Conservation (phyloP, 2,113 vertebrate genomes). For the Mola mola region DNA sequence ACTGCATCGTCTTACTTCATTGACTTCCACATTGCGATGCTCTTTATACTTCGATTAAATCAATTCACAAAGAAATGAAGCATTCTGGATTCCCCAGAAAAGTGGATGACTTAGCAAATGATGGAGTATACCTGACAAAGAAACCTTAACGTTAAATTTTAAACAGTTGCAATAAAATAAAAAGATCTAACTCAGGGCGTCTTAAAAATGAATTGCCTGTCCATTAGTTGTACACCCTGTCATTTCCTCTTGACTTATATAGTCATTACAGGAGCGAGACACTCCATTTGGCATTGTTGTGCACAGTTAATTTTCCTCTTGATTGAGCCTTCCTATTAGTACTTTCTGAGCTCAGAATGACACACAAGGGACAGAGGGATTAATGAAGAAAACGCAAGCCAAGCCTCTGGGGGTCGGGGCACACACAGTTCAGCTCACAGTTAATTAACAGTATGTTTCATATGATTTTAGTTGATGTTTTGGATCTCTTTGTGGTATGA, state of each 20-base stretch:
- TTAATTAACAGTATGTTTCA: constrained; percentile 66
- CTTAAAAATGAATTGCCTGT: constrained; percentile 35
- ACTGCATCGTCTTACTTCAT: neutral
- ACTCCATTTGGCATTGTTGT: constrained; percentile 70
- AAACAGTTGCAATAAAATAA: constrained; percentile 25
- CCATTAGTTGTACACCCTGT: constrained; percentile 43
- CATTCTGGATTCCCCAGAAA: too few species aligned
- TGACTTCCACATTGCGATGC: too few species aligned
- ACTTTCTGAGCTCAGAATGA: constrained; percentile 26
- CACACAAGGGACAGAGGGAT: constrained; percentile 29
- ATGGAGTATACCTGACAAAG: too few species aligned
- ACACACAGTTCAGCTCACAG: constrained; percentile 43
- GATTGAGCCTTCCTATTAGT: constrained; percentile 64
- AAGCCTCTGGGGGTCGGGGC: constrained; percentile 32
- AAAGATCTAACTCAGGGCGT: constrained; percentile 37
- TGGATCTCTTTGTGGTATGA: constrained; percentile 33
- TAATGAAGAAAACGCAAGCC: constrained; percentile 36
- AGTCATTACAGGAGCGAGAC: constrained; percentile 61
- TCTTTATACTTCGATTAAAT: too few species aligned
- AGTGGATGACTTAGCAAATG: too few species aligned
- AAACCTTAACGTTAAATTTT: constrained; percentile 10
- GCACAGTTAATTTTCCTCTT: constrained; percentile 71
- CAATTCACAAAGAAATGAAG: too few species aligned
- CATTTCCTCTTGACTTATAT: constrained; percentile 59
- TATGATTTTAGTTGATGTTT: constrained; percentile 39